A percentile compares a stretch with the other conserved stretches of the same genome.
Conservation (phyloP, 2,113 vertebrate species). For the Pygathrix nemaeus region DNA sequence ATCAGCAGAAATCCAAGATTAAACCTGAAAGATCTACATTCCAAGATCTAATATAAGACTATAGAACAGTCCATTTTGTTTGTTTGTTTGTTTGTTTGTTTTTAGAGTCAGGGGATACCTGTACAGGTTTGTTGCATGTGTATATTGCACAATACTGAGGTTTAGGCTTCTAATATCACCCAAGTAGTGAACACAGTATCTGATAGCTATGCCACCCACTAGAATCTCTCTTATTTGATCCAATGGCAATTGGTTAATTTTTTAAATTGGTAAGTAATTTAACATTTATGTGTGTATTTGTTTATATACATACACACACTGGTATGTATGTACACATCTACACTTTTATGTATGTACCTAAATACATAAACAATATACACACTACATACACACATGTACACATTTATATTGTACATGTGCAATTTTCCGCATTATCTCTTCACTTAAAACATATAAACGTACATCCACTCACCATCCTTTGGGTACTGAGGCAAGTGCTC, state of each 20-base stretch:
- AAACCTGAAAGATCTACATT: not conserved
- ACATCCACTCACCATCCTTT: not conserved
- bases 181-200: too few species aligned
- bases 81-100: not conserved
- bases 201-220: not conserved
- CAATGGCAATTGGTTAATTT: not conserved
- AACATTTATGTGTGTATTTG: not conserved
- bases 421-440: not conserved
- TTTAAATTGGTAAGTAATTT: conserved; percentile 34
- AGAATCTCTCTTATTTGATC: not conserved
- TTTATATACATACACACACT: too few species aligned
- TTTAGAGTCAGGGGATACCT: too few species aligned
- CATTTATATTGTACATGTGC: not conserved
- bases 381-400: not conserved
- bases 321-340: too few species aligned
- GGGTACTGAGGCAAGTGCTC: not conserved
- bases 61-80: not conserved
- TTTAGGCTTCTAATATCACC: too few species aligned
- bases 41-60: not conserved
- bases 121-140: too few species aligned
- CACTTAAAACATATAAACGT: not conserved
- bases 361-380: not conserved
- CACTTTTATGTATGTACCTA: not conserved
- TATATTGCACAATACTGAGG: too few species aligned
- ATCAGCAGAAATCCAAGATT: not conserved